Conservation (phyloP, 1,140 invertebrate species). For the Drosophila sproati region DNA sequence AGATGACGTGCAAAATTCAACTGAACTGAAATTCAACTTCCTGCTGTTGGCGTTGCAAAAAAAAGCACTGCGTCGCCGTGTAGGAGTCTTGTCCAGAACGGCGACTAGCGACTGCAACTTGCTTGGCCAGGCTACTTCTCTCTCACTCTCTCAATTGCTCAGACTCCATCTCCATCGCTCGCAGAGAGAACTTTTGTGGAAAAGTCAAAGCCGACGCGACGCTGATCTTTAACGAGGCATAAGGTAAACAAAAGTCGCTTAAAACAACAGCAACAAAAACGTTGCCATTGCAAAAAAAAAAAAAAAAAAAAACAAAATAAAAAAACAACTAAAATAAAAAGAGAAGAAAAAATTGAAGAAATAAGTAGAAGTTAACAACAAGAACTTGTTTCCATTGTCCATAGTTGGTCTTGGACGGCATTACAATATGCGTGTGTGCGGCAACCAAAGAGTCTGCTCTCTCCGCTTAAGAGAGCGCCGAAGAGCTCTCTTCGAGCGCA, state of each 20-base stretch:
- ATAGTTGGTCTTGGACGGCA: slow-evolving; percentile 62
- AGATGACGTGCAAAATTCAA: slow-evolving; percentile 83
- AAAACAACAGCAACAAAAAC: slow-evolving; percentile 62
- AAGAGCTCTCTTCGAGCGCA: slow-evolving; percentile 21
- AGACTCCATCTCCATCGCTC: not conserved
- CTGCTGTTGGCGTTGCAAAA: slow-evolving; percentile 62
- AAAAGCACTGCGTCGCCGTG: slow-evolving; percentile 50
- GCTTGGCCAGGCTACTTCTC: slow-evolving; percentile 47
- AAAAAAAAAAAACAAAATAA: slow-evolving; percentile 9
- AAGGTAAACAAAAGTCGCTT: slow-evolving; percentile 77
- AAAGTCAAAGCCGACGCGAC: slow-evolving; percentile 29
- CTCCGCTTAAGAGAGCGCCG: slow-evolving; percentile 7
- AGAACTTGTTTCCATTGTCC: slow-evolving; percentile 79
- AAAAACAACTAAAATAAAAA: slow-evolving; percentile 18
- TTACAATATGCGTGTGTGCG: slow-evolving; percentile 33
- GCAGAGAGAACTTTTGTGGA: slow-evolving; percentile 36
- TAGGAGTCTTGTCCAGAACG: slow-evolving; percentile 70
- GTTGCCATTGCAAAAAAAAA: slow-evolving; percentile 28
- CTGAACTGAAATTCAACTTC: slow-evolving; percentile 79
- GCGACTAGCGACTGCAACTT: slow-evolving; percentile 72
- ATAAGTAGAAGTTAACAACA: slow-evolving; percentile 33
- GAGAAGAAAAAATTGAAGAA: slow-evolving; percentile 21
- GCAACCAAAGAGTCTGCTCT: slow-evolving; percentile 11
- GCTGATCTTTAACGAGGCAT: slow-evolving; percentile 68
- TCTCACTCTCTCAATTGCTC: not conserved